These are phyloP conservation scores for Calliopum simillimum DNA, from an alignment of 2,888 invertebrate genomes.

Conservation along the genomic window DNA sequence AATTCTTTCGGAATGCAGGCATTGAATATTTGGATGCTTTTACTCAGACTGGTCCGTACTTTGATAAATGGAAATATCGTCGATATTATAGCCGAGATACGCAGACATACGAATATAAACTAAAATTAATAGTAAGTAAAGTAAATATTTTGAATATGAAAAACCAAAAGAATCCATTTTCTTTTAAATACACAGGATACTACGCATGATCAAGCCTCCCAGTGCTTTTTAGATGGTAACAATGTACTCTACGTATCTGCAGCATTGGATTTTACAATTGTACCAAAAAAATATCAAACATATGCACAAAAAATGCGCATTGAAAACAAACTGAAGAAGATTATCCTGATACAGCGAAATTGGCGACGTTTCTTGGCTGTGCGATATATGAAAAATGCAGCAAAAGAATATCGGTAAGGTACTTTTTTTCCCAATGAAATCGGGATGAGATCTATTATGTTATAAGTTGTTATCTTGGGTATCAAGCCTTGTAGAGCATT, in stretches of 20 bases:
- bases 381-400: conserved; percentile 68
- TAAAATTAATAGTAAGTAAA: conserved; percentile 64
- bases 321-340: conserved; percentile 71
- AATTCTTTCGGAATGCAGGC: too few species aligned
- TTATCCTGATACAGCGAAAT: conserved; percentile 75
- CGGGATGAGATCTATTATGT: too few species aligned
- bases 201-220: conserved; percentile 60
- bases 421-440: not conserved
- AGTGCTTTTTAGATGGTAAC: conserved; percentile 62
- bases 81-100: conserved; percentile 69
- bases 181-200: conserved; percentile 56
- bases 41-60: conserved; percentile 76
- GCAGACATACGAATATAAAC: conserved; percentile 71
- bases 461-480: too few species aligned
- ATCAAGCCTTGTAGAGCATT: too few species aligned
- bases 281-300: conserved; percentile 74
- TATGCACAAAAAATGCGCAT: conserved; percentile 73
- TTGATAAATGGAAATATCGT: conserved; percentile 57
- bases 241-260: conserved; percentile 70
- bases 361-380: conserved; percentile 64
- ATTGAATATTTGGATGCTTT: conserved; percentile 83
- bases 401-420: conserved; percentile 68
- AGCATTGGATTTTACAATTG: conserved; percentile 73
- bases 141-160: not conserved
- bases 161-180: not conserved